phyloP scores from a whole-genome alignment of 2,888 invertebrate species.

The Drosophila lutescens region DNA sequence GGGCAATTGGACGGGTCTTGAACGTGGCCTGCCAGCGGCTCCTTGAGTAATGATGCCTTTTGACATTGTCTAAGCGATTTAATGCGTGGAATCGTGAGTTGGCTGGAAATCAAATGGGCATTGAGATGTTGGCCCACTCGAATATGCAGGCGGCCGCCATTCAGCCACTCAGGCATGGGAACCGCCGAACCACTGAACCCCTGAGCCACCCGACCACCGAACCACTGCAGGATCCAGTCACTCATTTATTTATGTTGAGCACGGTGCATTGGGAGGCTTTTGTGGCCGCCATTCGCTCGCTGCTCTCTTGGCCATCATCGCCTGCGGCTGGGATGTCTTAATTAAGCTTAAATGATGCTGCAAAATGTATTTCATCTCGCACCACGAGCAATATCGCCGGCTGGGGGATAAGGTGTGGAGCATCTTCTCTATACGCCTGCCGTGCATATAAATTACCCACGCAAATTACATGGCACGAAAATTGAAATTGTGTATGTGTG shows the following conservation, averaged over 20 bases:
- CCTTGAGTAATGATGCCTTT: slow-evolving; percentile 76
- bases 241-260: slow-evolving; percentile 72
- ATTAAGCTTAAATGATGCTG: slow-evolving; percentile 81
- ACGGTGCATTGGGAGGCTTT: slow-evolving; percentile 63
- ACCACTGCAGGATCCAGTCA: slow-evolving; percentile 53
- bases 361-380: slow-evolving; percentile 80
- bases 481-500: slow-evolving; percentile 44
- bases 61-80: slow-evolving; percentile 80
- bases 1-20: slow-evolving; percentile 36
- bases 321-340: slow-evolving; percentile 74
- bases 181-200: neutral
- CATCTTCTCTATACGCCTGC: slow-evolving; percentile 68
- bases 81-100: slow-evolving; percentile 75
- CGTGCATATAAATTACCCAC: slow-evolving; percentile 77
- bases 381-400: slow-evolving; percentile 42
- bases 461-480: slow-evolving; percentile 72
- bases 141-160: slow-evolving; percentile 60
- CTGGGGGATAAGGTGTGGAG: slow-evolving; percentile 27
- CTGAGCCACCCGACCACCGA: slow-evolving; percentile 6
- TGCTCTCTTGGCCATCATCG: slow-evolving; percentile 44
- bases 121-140: slow-evolving; percentile 49
- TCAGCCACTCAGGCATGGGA: neutral
- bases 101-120: slow-evolving; percentile 62
- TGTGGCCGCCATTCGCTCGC: slow-evolving; percentile 16
- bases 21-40: slow-evolving; percentile 29